These are phyloP conservation scores for Pholis gunnellus DNA, from an alignment of 2,113 vertebrate genomes.

Conservation along the genomic window DNA sequence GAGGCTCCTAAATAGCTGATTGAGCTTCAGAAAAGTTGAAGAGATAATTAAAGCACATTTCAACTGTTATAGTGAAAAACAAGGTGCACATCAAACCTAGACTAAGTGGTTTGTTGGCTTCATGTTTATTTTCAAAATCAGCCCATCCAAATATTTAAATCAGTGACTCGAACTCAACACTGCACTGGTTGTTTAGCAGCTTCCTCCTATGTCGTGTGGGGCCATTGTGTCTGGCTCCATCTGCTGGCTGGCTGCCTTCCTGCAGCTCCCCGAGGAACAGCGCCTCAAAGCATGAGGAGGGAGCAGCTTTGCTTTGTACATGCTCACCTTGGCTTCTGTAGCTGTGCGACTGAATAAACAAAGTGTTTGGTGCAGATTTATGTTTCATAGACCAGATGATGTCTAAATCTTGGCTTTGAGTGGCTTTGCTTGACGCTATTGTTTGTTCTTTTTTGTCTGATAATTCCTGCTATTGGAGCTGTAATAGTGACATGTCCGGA, in stretches of 20 bases:
- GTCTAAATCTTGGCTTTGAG: conserved; percentile 60
- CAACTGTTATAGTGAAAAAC: background rate
- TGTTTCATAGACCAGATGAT: conserved; percentile 5
- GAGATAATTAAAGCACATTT: background rate
- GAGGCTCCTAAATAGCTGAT: background rate
- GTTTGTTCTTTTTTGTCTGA: conserved; percentile 6
- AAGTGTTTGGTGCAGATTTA: conserved; percentile 27
- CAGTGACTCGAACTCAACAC: conserved; percentile 56
- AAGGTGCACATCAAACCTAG: background rate
- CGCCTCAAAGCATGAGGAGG: conserved; percentile 73
- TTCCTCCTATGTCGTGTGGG: conserved; percentile 67
- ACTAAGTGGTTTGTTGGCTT: background rate
- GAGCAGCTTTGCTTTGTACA: conserved; percentile 69
- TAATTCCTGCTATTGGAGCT: background rate
- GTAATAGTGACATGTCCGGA: background rate
- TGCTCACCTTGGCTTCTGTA: conserved; percentile 61
- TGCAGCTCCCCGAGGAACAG: conserved; percentile 67
- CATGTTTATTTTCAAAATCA: conserved; percentile 5
- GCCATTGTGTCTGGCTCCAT: conserved; percentile 71
- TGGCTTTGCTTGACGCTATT: conserved; percentile 66
- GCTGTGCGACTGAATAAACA: conserved; percentile 16
- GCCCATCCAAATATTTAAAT: conserved; percentile 22
- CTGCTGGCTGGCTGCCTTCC: conserved; percentile 71
- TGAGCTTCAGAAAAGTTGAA: background rate
- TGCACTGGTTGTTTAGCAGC: conserved; percentile 62